These are phyloP conservation scores for Falco concolor DNA, from an alignment of 2,797 vertebrate species.

Conservation along the genomic window DNA sequence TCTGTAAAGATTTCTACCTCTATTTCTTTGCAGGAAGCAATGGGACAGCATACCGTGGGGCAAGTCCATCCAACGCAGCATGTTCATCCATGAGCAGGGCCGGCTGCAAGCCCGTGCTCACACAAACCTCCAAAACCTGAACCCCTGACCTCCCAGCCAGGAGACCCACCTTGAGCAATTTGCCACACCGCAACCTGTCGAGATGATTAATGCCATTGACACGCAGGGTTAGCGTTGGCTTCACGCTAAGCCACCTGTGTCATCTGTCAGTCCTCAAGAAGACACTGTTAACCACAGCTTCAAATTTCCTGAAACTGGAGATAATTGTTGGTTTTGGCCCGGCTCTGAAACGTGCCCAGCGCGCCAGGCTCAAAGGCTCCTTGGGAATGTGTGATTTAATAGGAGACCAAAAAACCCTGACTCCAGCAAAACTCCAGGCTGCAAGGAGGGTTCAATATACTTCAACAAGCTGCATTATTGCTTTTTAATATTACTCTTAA, in stretches of 20 bases:
- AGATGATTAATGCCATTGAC: not conserved
- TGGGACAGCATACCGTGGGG: rapidly evolving
- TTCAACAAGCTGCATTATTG: not conserved
- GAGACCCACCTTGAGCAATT: not conserved
- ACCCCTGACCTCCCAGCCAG: not conserved
- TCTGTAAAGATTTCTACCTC: not conserved
- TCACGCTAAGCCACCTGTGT: not conserved
- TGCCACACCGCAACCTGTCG: not conserved
- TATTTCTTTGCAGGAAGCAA: not conserved
- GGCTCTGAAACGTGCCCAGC: not conserved
- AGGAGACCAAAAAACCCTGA: not conserved
- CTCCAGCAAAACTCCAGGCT: not conserved
- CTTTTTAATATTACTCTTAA: not conserved
- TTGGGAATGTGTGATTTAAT: not conserved
- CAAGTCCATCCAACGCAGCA: rapidly evolving
- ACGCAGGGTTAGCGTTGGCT: not conserved
- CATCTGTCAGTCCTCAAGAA: not conserved
- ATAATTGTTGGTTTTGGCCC: conserved; percentile 41
- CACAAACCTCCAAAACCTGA: not conserved
- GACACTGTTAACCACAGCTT: conserved; percentile 4
- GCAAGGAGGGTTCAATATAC: not conserved
- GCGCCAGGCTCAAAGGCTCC: not conserved
- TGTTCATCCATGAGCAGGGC: not conserved
- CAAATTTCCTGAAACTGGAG: conserved; percentile 48
- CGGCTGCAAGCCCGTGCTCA: not conserved